Evolutionary conservation across 2,797 vertebrate species (phyloP), one percentile per base, ranked within the genome.

Genomic region (Pachyuromys duprasi): DNA sequence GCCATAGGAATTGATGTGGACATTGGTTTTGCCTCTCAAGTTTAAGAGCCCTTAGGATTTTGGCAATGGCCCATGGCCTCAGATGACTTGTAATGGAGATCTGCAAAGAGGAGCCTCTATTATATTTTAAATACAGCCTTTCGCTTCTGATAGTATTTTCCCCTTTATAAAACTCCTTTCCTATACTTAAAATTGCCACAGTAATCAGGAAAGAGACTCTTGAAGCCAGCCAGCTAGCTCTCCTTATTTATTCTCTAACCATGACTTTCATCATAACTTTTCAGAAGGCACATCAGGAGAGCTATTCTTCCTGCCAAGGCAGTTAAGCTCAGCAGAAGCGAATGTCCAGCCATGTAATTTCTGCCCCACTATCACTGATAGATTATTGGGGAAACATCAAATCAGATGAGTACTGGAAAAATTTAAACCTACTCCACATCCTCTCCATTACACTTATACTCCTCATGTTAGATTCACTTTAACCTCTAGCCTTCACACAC

Each of bases 251-350:
- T 96, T 69, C 81, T 90, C 82, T 81, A 95, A 42, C 84, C 91
- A 88, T 90, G 96, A 96, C 96, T 93, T 97, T 92, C 93, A 92
- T 92, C 75, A 31, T 83, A 96, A 96, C 95, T 96, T 95, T 91
- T 92, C 70, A 74, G 79, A 96, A 97, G 94, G 90, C 79, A 74
- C 18, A 53, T 42, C 7, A 26, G 87, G 90, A 90, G 86, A 89
- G 45, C 65, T 72, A 14, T 80, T 96, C 93, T 89, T 67, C 60
- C 63, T 94, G 95, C 94, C 96, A 95, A 96, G 90, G 74, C 79
- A 60, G 94, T 95, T 94, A 90, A n/a, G 42, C 90, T 95, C 93
- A 80, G 94, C 91, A 94, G 90, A 96, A 93, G 81, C 97, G 94
- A 81, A 86, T 92, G 88, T 91, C 97, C 94, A 97, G 92, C 78